Base-by-base conservation (phyloP, 2,888 invertebrate species). In the Spicauda simplicius region DNA sequence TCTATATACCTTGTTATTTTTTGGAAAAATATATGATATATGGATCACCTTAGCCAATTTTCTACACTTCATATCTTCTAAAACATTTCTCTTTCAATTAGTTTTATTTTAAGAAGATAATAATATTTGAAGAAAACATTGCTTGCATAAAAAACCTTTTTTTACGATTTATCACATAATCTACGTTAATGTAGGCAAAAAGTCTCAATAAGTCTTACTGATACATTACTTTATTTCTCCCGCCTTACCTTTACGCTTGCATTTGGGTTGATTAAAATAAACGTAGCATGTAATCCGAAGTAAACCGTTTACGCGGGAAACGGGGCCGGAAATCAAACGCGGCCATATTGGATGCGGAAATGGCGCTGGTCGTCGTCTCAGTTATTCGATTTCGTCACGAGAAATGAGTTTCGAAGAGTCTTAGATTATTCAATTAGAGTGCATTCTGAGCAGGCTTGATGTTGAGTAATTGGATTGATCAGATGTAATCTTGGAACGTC, bases 321-420 rank as follows among this genome's bases (percentile, higher is more conserved):
- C 83, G 81, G 75, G 75, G 77, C 83, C 88, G 92, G 92, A 93
- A 90, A 92, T 93, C 88, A 90, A 91, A 85, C 80, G 84, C 86
- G 75, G 90, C 91, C 90, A 87, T 91, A 88, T 91, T 91, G 87
- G 84, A 88, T 85, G 78, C 89, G 92, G 92, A 93, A 91, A 92
- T 91, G 86, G 82, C 74, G 77, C 78, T 77, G 77, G 62, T 50
- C 64, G 64, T 33, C 62, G 62, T 41, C 60, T 61, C 61, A 50
- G 73, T 78, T 76, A 80, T 77, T 80, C 71, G 77, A 76, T 77
- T 76, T 75, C 67, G 73, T 71, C 68, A 69, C 57, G 71, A 70
- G 69, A 69, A 74, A 72, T 70, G 70, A 71, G 71, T 75, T 72
- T 70, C 66, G 70, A 48, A 60, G 45, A 20, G 8, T 58, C 33